A percentile compares a stretch with the other conserved stretches of the same genome.
Evolutionary conservation across 2,888 invertebrate genomes (phyloP).

Genomic region (Drosophila demipolita): DNA sequence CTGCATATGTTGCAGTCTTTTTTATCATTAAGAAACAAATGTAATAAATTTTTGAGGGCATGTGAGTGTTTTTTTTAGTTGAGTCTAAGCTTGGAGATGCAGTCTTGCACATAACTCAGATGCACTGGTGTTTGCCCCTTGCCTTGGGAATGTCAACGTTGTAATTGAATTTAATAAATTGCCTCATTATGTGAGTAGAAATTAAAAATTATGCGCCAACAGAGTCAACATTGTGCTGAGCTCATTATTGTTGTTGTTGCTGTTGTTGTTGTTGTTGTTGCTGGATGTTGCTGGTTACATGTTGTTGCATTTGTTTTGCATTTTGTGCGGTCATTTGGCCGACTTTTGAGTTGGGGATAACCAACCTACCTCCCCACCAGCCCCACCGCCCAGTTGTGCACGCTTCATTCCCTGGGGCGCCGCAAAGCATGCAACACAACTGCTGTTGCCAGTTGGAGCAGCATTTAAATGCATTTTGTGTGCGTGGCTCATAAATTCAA

Average conservation of each 20-base stretch:
- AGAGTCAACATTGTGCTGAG: constrained; percentile 40
- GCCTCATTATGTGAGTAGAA: constrained; percentile 83
- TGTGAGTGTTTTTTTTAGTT: neutral
- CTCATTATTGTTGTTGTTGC: constrained; percentile 41
- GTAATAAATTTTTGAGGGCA: neutral
- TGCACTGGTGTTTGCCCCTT: neutral
- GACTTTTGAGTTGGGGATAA: constrained; percentile 39
- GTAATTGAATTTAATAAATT: constrained; percentile 85
- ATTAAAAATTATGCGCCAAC: constrained; percentile 70
- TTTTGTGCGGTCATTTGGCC: constrained; percentile 74
- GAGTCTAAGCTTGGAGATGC: neutral
- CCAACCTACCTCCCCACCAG: neutral
- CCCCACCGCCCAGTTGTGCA: constrained; percentile 1
- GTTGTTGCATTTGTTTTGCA: constrained; percentile 66
- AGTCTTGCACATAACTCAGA: constrained; percentile 13
- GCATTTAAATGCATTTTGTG: constrained; percentile 79
- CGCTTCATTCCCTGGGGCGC: constrained; percentile 25
- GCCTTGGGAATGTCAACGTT: constrained; percentile 82
- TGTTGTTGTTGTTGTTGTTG: constrained; percentile 21
- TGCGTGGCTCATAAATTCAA: constrained; percentile 73
- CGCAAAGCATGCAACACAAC: constrained; percentile 48
- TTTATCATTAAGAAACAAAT: neutral
- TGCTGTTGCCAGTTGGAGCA: constrained; percentile 44
- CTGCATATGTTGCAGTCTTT: neutral
- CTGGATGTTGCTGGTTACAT: constrained; percentile 30